Evolutionary conservation across 1,140 invertebrate genomes (phyloP).

Genomic region (Tetragnatha versicolor): DNA sequence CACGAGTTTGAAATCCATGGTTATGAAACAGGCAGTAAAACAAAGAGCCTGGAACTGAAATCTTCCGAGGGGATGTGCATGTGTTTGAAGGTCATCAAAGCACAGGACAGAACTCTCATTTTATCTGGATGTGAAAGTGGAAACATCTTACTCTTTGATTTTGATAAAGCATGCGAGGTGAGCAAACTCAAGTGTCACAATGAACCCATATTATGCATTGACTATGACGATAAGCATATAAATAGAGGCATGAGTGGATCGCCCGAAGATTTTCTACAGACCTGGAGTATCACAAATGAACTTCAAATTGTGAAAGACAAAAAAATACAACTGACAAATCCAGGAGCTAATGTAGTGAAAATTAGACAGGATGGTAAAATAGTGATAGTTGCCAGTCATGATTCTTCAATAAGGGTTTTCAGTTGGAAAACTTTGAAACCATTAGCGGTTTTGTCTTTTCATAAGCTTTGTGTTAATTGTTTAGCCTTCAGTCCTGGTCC

Average conservation of each 20-base stretch:
- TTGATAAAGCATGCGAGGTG: background rate
- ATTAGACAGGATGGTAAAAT: constrained; percentile 77
- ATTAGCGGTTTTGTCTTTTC: constrained; percentile 73
- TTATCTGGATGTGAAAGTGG: constrained; percentile 55
- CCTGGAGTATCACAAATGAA: constrained; percentile 26
- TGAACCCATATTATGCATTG: constrained; percentile 32
- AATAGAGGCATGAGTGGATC: constrained; percentile 44
- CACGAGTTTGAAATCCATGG: background rate
- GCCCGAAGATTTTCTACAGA: constrained; percentile 19
- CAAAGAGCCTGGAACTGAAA: background rate
- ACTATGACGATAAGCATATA: constrained; percentile 19
- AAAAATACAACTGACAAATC: constrained; percentile 66
- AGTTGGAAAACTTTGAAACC: constrained; percentile 78
- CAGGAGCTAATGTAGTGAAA: constrained; percentile 75
- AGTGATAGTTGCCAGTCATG: constrained; percentile 78
- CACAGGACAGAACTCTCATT: background rate
- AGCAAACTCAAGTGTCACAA: constrained; percentile 3
- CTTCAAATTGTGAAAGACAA: constrained; percentile 3
- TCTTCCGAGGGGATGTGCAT: constrained; percentile 44
- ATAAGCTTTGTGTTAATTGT: constrained; percentile 56
- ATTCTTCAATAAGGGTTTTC: constrained; percentile 77
- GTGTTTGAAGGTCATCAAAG: constrained; percentile 32
- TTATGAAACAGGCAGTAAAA: constrained; percentile 5
- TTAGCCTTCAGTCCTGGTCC: constrained; percentile 15
- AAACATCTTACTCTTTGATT: constrained; percentile 31